Percentiles rank a stretch among this genome's conserved stretches.
Conservation (phyloP, 2,888 invertebrate genomes). For the Didymodactylos carnosus region DNA sequence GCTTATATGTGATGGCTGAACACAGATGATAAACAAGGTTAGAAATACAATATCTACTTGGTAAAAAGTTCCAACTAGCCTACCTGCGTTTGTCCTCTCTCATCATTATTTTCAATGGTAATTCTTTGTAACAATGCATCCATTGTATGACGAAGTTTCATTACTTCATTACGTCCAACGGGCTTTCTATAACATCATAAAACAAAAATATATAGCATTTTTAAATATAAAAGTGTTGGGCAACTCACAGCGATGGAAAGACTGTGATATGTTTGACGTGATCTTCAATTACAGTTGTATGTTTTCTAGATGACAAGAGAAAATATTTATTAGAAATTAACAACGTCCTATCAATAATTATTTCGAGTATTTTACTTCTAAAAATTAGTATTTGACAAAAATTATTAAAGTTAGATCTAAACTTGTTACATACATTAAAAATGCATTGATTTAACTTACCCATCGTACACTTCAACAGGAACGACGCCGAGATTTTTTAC, state of each 20-base stretch:
- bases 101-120: slow-evolving; percentile 26
- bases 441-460: slow-evolving; percentile 24
- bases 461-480: slow-evolving; percentile 30
- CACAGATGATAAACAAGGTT: neutral
- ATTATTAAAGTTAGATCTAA: neutral
- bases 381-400: neutral
- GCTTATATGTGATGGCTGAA: no score
- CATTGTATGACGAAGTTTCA: slow-evolving; percentile 29
- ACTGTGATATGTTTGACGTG: slow-evolving; percentile 30
- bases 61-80: neutral
- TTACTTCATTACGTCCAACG: slow-evolving; percentile 28
- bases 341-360: no score
- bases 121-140: slow-evolving; percentile 27
- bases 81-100: slow-evolving; percentile 32
- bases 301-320: slow-evolving; percentile 23
- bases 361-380: neutral
- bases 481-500: slow-evolving; percentile 32
- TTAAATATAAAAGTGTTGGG: neutral
- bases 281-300: slow-evolving; percentile 27
- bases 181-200: slow-evolving; percentile 26
- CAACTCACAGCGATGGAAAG: slow-evolving; percentile 35
- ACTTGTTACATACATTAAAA: neutral
- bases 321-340: no score
- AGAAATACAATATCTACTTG: no score
- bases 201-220: neutral